Base-by-base conservation (phyloP, 1,140 invertebrate genomes). In the Listronotus oregonensis region DNA sequence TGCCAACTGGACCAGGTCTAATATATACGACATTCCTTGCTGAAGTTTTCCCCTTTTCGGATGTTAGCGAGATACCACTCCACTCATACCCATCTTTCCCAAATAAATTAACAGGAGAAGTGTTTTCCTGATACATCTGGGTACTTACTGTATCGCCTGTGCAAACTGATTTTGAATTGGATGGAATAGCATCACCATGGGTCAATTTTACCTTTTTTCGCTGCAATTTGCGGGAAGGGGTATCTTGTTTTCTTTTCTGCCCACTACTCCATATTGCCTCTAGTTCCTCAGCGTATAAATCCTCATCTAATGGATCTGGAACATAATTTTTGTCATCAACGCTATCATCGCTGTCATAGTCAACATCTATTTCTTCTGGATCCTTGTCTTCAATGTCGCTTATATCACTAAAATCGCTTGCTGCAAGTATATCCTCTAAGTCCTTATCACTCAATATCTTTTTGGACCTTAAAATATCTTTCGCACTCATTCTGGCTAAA, bases 11-110 rank as follows among this genome's bases (percentile, higher is more conserved):
- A 37, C 43, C 57, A 49, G 42, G 46, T 61, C 46, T 51, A 17
- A 51, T 61, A 61, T 40, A 51, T 34, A 61, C 58, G 32, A 61
- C 58, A 61, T 61, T 61, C 50, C 37, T 61, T 39, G 58, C 47
- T 18, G 31, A 31, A 49, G 58, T 61, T 51, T 61, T 49, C 12
- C 58, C 58, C 32, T 37, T 61, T 39, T 49, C n/a, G n/a, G n/a
- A n/a, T n/a, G n/a, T n/a, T n/a, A n/a, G n/a, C n/a, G n/a, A n/a
- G n/a, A n/a, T n/a, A n/a, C n/a, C n/a, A n/a, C n/a, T n/a, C n/a
- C n/a, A n/a, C n/a, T n/a, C n/a, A n/a, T n/a, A n/a, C n/a, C n/a
- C n/a, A n/a, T n/a, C n/a, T n/a, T n/a, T n/a, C n/a, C n/a, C n/a
- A n/a, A n/a, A n/a, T n/a, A n/a, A n/a, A n/a, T n/a, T n/a, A n/a